Evolutionary conservation across 2,113 vertebrate genomes (phyloP).

Genomic region (Pelusios castaneus): DNA sequence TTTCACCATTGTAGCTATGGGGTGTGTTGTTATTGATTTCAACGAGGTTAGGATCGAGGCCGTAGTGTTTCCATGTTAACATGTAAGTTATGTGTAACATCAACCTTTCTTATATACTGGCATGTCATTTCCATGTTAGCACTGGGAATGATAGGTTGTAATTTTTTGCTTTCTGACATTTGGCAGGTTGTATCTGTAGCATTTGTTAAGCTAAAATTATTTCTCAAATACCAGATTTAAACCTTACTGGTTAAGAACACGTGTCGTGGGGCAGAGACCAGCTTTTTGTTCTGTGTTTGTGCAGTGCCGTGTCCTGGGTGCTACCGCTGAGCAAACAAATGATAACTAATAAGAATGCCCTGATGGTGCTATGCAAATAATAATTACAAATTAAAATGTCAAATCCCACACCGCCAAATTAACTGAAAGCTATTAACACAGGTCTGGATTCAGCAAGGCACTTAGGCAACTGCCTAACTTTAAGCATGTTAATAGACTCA

Average conservation of each 20-base stretch:
- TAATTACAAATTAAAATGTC: neutral
- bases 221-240: neutral
- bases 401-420: neutral
- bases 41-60: neutral
- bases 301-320: neutral
- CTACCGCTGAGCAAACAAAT: neutral
- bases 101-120: neutral
- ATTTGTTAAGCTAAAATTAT: neutral
- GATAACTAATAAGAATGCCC: neutral
- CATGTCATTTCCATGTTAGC: neutral
- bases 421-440: neutral
- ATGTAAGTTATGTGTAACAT: neutral
- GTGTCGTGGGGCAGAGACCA: neutral
- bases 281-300: neutral
- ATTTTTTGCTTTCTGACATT: neutral
- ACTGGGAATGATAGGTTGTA: neutral
- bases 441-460: neutral
- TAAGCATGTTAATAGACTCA: neutral
- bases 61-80: neutral
- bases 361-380: neutral
- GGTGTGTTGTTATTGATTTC: neutral
- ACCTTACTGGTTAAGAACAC: neutral
- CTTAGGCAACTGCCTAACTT: neutral
- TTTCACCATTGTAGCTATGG: neutral
- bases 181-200: neutral